Conservation (phyloP, 2,888 invertebrate genomes). For the Disparrhopalites patrizii region DNA sequence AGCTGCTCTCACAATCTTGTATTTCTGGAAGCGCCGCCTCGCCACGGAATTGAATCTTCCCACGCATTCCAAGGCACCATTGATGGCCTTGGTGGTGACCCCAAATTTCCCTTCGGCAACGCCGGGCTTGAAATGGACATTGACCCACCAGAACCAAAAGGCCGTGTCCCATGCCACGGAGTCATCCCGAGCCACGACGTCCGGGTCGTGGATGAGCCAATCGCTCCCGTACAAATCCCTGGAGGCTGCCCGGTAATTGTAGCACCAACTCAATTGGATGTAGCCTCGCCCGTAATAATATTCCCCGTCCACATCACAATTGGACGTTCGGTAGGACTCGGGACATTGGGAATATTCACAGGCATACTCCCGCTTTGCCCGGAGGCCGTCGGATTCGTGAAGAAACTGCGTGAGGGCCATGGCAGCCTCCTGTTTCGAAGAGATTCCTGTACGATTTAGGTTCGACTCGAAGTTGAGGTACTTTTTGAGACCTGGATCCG, state of each 20-base stretch:
- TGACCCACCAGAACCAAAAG: conserved; percentile 24
- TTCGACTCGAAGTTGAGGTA: conserved; percentile 29
- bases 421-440: conserved; percentile 35
- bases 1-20: conserved; percentile 18
- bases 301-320: conserved; percentile 24
- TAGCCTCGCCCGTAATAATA: conserved; percentile 18
- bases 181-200: conserved; percentile 18
- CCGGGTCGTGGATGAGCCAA: conserved; percentile 17
- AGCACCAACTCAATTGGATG: conserved; percentile 25
- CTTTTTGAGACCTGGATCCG: conserved; percentile 30
- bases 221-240: conserved; percentile 14
- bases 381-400: conserved; percentile 37
- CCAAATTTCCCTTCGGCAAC: conserved; percentile 21
- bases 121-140: conserved; percentile 14
- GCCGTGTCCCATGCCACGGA: conserved; percentile 18
- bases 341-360: conserved; percentile 17
- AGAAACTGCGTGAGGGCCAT: conserved; percentile 40
- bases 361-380: conserved; percentile 31
- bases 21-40: conserved; percentile 15
- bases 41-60: conserved; percentile 25
- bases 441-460: conserved; percentile 26
- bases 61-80: conserved; percentile 25
- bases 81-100: conserved; percentile 27
- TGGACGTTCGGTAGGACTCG: not conserved
- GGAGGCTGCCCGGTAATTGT: conserved; percentile 24